phyloP scores from a whole-genome alignment of 2,888 invertebrate genomes.

The Thumatha senex region DNA sequence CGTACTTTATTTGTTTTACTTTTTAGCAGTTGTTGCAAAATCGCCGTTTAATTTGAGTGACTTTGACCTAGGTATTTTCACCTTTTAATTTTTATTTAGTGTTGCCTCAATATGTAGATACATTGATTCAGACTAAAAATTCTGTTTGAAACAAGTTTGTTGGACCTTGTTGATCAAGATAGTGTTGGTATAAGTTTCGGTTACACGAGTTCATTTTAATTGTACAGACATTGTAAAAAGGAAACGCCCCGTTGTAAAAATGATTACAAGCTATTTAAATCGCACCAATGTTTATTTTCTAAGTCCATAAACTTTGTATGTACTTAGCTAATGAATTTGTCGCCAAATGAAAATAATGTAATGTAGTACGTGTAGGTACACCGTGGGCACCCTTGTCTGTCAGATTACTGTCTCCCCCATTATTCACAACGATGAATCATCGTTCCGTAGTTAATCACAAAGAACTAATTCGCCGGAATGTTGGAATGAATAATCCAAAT shows the following conservation, averaged over 20 bases:
- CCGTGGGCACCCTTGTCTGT: slow-evolving; percentile 32
- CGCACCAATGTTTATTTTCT: no score
- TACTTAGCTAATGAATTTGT: background rate
- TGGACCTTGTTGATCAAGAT: background rate
- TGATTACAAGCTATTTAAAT: background rate
- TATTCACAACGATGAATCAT: slow-evolving; percentile 74
- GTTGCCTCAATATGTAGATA: no score
- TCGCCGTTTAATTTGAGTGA: no score
- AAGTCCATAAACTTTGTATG: no score
- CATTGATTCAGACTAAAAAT: no score
- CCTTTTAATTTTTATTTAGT: no score
- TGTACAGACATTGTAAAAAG: background rate
- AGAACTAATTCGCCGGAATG: slow-evolving; percentile 57
- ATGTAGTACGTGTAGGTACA: background rate
- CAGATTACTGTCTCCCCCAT: slow-evolving; percentile 55
- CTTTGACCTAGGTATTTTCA: no score
- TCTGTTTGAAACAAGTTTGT: no score
- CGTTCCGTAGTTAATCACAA: slow-evolving; percentile 60
- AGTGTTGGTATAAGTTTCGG: background rate
- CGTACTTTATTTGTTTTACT: no score
- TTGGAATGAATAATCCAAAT: no score
- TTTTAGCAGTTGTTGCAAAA: no score
- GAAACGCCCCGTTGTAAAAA: background rate
- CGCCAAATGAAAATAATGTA: background rate
- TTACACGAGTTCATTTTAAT: background rate